Base-by-base conservation (phyloP, 2,113 vertebrate genomes). In the Lophotis ruficrista region DNA sequence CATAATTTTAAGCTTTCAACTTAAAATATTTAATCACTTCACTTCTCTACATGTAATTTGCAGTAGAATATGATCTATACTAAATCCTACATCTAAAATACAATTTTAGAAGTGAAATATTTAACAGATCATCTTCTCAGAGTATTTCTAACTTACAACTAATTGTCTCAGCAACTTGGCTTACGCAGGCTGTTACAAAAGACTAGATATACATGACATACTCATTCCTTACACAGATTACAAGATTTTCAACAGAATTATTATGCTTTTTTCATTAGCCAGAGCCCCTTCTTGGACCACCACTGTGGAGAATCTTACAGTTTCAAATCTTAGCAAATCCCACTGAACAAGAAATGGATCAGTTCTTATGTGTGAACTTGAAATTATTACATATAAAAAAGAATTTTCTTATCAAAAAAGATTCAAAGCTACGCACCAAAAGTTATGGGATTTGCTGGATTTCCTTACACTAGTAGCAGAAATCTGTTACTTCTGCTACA, bases 341-440 rank as follows among this genome's bases (percentile, higher is more conserved):
- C n/a, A 71, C 23, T 33, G 41, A 91, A 37, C 14, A 54, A 77
- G 15, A 80, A 82, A 65, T 9, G 5, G 17, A 56, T 58, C 31
- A 12, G 33, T 56, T 89, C 22, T 66, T 68, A 38, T 0, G 35
- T 0, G 0, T 7, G 24, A 86, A 54, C 33, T 73, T 58, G 27
- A 75, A 60, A 43, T 37, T 66, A 70, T 15, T 37, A 21, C 1
- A 56, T 8, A 10, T 25, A 89, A n/a, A 23, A 51, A 83, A 56
- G n/a, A 50, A 86, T 58, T 50, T 70, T 60, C 21, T 77, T 83
- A 33, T 64, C 33, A 15, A 60, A 73, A 66, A 65, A 23, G 8
- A 64, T 33, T 48, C 15, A 47, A 53, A n/a, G 33, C 14, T 43
- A 24, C 9, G 38, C 7, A 69, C 8, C 30, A 45, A 33, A 84